phyloP scores from a whole-genome alignment of 2,797 vertebrate species.

The Rhadinocentrus ornatus region DNA sequence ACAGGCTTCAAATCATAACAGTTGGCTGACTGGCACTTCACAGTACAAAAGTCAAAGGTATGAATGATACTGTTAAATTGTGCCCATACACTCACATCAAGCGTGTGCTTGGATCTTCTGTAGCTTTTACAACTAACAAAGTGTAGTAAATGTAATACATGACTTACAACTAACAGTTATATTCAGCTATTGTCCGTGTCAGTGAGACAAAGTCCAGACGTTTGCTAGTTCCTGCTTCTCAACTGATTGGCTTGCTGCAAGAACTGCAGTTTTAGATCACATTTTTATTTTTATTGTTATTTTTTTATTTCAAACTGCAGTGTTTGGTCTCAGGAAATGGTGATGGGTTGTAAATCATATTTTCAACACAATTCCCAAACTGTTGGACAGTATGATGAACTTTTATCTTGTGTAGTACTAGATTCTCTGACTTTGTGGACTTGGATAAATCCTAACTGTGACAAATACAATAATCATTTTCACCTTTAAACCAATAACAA shows the following conservation, averaged over 20 bases:
- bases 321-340: neutral
- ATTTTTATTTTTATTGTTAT: no score
- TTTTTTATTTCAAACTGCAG: neutral
- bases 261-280: neutral
- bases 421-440: neutral
- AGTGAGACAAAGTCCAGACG: neutral
- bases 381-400: neutral
- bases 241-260: neutral
- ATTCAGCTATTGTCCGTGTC: neutral
- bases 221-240: neutral
- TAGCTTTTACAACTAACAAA: neutral
- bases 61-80: constrained; percentile 17
- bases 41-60: constrained; percentile 73
- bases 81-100: neutral
- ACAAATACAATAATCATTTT: neutral
- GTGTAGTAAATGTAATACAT: neutral
- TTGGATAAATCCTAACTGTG: neutral
- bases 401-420: neutral
- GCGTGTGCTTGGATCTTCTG: neutral
- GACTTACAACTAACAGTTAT: neutral
- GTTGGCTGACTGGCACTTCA: constrained; percentile 18
- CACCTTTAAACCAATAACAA: neutral
- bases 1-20: constrained; percentile 30
- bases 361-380: neutral
- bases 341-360: neutral